Percentiles rank a stretch among this genome's conserved stretches.
Evolutionary conservation across 2,113 vertebrate species (phyloP).

Genomic region (Reinhardtius hippoglossoides): DNA sequence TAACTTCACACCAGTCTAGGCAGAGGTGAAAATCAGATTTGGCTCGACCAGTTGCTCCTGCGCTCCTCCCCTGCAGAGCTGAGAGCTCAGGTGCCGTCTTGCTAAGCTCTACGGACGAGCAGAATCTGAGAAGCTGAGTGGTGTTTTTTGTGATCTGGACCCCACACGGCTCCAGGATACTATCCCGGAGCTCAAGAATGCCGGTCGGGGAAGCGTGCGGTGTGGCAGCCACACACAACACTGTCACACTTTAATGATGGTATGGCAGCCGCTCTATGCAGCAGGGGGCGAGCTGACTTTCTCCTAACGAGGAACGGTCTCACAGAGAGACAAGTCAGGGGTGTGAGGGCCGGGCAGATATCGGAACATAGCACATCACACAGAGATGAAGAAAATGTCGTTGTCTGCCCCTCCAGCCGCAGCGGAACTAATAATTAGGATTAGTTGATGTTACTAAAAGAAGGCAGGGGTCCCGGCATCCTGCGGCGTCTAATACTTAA

Average conservation of each 20-base stretch:
- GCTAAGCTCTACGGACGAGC: conserved; percentile 30
- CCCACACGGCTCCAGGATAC: conserved; percentile 23
- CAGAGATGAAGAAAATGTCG: conserved; percentile 66
- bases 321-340: conserved; percentile 70
- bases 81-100: conserved; percentile 36
- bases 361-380: conserved; percentile 59
- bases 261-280: conserved; percentile 56
- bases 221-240: conserved; percentile 35
- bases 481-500: conserved; percentile 60
- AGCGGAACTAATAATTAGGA: conserved; percentile 75
- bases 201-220: conserved; percentile 23
- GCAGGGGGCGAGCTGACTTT: conserved; percentile 63
- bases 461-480: conserved; percentile 44
- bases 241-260: conserved; percentile 74
- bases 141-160: conserved; percentile 41
- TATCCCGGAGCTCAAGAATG: conserved; percentile 56
- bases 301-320: conserved; percentile 77
- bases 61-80: conserved; percentile 21
- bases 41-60: conserved; percentile 6
- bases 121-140: conserved; percentile 31
- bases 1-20: conserved; percentile 36
- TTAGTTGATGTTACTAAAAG: conserved; percentile 71
- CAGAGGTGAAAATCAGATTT: conserved; percentile 58
- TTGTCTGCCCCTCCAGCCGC: conserved; percentile 42
- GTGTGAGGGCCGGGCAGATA: conserved; percentile 63